Percentiles rank a stretch among this genome's conserved stretches.
Conservation (phyloP, 1,140 invertebrate species). For the Parasteatoda tepidariorum region DNA sequence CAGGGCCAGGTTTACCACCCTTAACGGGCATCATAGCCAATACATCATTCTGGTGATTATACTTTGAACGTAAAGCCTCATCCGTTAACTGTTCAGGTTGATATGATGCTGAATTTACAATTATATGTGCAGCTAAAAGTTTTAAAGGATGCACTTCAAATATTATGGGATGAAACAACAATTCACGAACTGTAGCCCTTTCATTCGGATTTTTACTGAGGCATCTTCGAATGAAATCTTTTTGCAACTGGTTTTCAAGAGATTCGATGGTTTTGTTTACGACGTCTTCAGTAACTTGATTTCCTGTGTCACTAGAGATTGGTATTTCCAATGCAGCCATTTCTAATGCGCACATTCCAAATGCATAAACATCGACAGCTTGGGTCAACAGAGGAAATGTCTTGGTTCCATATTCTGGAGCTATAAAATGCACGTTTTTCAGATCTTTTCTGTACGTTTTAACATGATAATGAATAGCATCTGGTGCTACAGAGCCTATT, state of each 20-base stretch:
- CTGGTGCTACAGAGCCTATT: conserved; percentile 96
- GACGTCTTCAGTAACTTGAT: conserved; percentile 84
- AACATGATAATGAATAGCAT: conserved; percentile 98
- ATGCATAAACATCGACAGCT: conserved; percentile 97
- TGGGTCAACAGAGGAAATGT: conserved; percentile 71
- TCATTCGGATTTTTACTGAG: conserved; percentile 83
- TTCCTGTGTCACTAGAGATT: conserved; percentile 83
- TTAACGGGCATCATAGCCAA: conserved; percentile 80
- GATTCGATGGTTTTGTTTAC: conserved; percentile 87
- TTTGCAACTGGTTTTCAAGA: conserved; percentile 80
- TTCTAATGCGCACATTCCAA: conserved; percentile 98
- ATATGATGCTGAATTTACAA: conserved; percentile 57
- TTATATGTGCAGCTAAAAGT: conserved; percentile 35
- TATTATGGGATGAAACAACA: conserved; percentile 94
- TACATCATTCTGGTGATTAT: conserved; percentile 76
- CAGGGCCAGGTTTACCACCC: conserved; percentile 70
- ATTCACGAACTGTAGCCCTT: conserved; percentile 88
- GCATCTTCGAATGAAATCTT: conserved; percentile 77
- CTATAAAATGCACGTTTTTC: conserved; percentile 94
- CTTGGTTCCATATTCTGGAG: conserved; percentile 88
- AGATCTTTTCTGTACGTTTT: conserved; percentile 84
- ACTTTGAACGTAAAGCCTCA: conserved; percentile 81
- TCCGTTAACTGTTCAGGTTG: conserved; percentile 87
- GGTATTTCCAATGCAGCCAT: conserved; percentile 96
- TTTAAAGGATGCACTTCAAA: conserved; percentile 92